These are phyloP conservation scores for Corythaeola cristata DNA, from an alignment of 2,113 vertebrate genomes.

Conservation along the genomic window DNA sequence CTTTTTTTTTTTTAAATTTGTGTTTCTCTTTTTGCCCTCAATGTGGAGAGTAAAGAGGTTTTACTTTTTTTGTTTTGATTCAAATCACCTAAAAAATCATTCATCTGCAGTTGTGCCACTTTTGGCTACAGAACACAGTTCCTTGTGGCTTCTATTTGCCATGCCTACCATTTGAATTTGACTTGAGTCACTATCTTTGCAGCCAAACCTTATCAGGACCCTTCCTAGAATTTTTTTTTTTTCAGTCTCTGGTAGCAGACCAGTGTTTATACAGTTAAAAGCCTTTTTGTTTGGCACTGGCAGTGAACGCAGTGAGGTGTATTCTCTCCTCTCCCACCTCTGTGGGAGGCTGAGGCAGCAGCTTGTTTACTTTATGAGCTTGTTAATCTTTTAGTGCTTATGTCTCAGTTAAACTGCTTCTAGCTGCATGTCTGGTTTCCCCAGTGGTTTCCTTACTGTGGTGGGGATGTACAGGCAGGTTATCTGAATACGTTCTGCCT, in stretches of 20 bases:
- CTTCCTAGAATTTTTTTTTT: neutral
- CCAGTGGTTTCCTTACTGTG: neutral
- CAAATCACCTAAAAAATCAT: neutral
- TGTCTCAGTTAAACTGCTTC: neutral
- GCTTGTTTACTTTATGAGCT: neutral
- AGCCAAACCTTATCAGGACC: neutral
- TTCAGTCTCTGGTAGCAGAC: neutral
- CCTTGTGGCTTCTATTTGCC: neutral
- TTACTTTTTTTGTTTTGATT: neutral
- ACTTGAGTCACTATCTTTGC: neutral
- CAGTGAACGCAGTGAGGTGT: neutral
- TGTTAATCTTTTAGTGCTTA: neutral
- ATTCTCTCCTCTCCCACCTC: neutral
- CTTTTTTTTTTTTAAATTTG: no score
- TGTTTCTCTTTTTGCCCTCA: neutral
- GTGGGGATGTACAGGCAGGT: neutral
- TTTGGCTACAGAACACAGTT: neutral
- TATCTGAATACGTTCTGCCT: neutral
- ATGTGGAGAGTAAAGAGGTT: neutral
- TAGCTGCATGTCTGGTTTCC: neutral
- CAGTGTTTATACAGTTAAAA: neutral
- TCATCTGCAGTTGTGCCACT: neutral
- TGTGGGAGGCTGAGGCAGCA: neutral
- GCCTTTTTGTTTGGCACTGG: neutral
- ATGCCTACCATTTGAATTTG: neutral